Evolutionary conservation across 2,113 vertebrate genomes (phyloP).

Genomic region (Crotalus horridus): DNA sequence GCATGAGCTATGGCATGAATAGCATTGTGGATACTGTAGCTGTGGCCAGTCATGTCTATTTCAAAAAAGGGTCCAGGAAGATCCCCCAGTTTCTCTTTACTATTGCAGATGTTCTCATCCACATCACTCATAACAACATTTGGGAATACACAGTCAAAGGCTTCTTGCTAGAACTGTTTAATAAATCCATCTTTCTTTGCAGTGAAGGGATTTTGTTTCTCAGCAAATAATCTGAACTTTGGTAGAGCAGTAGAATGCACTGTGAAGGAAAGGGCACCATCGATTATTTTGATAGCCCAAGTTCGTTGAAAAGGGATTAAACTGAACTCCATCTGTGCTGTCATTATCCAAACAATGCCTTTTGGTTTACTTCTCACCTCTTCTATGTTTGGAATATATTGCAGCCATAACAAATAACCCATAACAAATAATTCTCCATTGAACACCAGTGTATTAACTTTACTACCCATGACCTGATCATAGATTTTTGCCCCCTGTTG

Average conservation of each 20-base stretch:
- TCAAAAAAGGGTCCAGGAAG: background rate
- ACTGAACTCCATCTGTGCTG: background rate
- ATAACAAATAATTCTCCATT: too few relatives aligned
- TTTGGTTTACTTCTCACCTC: background rate
- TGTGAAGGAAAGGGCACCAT: background rate
- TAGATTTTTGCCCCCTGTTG: too few relatives aligned
- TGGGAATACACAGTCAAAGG: background rate
- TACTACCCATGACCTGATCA: too few relatives aligned
- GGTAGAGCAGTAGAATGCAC: background rate
- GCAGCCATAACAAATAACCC: background rate
- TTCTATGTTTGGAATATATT: background rate
- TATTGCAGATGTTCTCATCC: background rate
- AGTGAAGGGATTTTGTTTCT: background rate
- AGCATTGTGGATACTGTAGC: background rate
- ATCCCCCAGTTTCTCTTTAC: background rate
- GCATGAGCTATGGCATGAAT: background rate
- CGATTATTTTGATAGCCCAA: background rate
- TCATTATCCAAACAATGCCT: background rate
- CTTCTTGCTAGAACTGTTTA: background rate
- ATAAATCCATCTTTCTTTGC: background rate
- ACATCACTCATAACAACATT: background rate
- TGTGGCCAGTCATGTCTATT: background rate
- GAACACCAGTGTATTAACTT: too few relatives aligned
- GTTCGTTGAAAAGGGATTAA: background rate
- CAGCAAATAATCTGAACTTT: background rate